Evolutionary conservation across 2,888 invertebrate genomes (phyloP).

Genomic region (Synergus itoensis): DNA sequence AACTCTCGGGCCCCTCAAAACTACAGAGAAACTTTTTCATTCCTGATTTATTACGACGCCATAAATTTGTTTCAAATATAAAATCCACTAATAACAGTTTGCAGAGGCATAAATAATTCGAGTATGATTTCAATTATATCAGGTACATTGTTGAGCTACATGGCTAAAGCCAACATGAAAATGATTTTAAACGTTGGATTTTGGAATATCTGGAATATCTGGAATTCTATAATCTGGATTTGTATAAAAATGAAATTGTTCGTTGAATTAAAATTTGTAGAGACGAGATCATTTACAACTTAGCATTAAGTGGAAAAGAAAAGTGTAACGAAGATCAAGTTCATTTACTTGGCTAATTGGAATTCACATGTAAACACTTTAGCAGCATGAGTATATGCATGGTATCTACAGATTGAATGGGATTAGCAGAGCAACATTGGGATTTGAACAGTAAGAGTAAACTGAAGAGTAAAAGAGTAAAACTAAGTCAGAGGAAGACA

Average conservation of each 20-base stretch:
- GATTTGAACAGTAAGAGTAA: constrained; percentile 30
- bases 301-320: neutral
- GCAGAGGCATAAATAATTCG: neutral
- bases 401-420: constrained; percentile 50
- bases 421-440: constrained; percentile 45
- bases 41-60: neutral
- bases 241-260: neutral
- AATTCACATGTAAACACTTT: constrained; percentile 45
- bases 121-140: neutral
- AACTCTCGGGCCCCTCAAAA: constrained; percentile 19
- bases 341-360: constrained; percentile 27
- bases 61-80: constrained; percentile 6
- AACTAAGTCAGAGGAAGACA: constrained; percentile 41
- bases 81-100: constrained; percentile 17
- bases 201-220: neutral
- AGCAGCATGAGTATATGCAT: constrained; percentile 40
- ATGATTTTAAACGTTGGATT: neutral
- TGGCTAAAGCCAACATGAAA: no score
- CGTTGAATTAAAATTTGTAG: neutral
- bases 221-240: neutral
- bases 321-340: neutral
- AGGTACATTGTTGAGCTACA: no score
- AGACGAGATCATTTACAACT: neutral
- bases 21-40: constrained; percentile 16
- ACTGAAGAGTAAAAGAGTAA: constrained; percentile 46